Base-by-base conservation (phyloP, 2,888 invertebrate species). In the Luperina nickerlii region DNA sequence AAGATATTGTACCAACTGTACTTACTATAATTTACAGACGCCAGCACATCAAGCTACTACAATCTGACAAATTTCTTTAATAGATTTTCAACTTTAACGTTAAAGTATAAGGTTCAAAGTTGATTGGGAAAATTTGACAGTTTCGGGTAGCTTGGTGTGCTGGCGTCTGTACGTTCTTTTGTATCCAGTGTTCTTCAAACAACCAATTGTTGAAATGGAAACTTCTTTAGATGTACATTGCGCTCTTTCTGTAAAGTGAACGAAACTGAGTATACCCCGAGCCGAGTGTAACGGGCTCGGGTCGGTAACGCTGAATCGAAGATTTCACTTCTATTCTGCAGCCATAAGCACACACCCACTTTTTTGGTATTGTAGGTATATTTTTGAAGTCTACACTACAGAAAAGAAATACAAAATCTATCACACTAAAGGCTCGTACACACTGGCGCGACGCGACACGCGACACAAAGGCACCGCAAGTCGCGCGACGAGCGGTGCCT, bases 171-270 rank as follows among this genome's bases (percentile, higher is more conserved):
- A 62, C 9, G 18, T 48, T 78, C 15, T 83, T 71, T 67, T 68
- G 32, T 68, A 54, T 20, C 15, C 45, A 75, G 32, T 15, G 15
- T 66, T 69, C 4, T 82, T 62, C 62, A 77, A 51, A 48, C 24
- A 51, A 9, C 1, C 5, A 32, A 60, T 11, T 57, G 13, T 76
- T 57, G n/a, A 60, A 60, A n/a, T 60, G 60, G 5, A n/a, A 5
- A 57, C 20, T 20, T 54, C 7, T 57, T 48, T 24, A 24, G 8
- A 9, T 57, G 3, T 24, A 3, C 9, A 57, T 9, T 24, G 54
- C 20, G 3, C 11, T 24, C n/a, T n/a, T 57, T 57, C 24, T 57
- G 24, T 11, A n/a, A 57, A 24, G 9, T 24, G 24, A 24, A 57
- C 57, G n/a, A 57, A 57, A 57, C 57, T n/a, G 11, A 24, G 48